phyloP scores from a whole-genome alignment of 2,797 vertebrate species.

The Pelobates cultripes region DNA sequence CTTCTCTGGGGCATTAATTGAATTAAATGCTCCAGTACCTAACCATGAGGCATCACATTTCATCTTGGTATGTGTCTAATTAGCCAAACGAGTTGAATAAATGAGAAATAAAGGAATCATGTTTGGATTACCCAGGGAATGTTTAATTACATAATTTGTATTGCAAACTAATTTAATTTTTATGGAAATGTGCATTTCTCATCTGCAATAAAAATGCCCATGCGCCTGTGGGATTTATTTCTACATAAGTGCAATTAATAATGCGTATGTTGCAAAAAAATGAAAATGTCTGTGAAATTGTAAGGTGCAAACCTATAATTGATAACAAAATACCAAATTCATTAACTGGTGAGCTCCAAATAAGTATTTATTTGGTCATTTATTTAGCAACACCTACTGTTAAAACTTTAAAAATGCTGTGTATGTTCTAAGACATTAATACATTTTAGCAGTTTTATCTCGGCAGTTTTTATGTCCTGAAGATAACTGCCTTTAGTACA shows the following conservation, averaged over 20 bases:
- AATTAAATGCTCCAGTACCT: conserved; percentile 32
- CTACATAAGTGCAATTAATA: conserved; percentile 23
- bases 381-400: too few species aligned
- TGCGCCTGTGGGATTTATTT: conserved; percentile 29
- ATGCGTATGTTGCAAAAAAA: conserved; percentile 12
- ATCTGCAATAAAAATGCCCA: conserved; percentile 20
- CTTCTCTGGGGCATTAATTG: conserved; percentile 21
- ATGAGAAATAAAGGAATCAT: conserved; percentile 34
- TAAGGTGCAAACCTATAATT: not conserved
- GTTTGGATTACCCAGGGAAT: conserved; percentile 39
- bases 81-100: conserved; percentile 40
- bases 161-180: conserved; percentile 48
- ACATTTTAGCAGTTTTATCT: too few species aligned
- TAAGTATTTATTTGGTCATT: too few species aligned
- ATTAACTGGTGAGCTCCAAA: not conserved
- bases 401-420: too few species aligned
- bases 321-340: not conserved
- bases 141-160: conserved; percentile 50
- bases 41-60: conserved; percentile 13
- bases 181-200: conserved; percentile 42
- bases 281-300: conserved; percentile 16
- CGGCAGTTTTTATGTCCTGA: too few species aligned
- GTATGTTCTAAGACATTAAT: too few species aligned
- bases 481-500: too few species aligned
- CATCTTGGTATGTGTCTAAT: conserved; percentile 37